These are phyloP conservation scores for Menidia menidia DNA, from an alignment of 2,797 vertebrate species.

Conservation along the genomic window DNA sequence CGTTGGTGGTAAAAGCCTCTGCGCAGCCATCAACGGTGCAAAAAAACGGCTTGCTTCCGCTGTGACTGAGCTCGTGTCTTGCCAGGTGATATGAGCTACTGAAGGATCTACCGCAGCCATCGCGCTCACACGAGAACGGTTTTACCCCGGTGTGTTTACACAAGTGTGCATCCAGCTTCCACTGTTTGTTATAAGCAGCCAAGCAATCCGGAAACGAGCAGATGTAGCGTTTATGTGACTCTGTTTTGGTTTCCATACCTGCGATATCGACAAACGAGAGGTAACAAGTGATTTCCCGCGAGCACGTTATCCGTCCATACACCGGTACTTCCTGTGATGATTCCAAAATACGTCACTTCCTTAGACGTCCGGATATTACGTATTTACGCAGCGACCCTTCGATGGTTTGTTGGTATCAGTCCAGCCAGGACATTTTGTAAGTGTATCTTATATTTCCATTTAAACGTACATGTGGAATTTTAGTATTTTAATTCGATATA, in stretches of 20 bases:
- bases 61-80: constrained; percentile 88
- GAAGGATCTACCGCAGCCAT: constrained; percentile 88
- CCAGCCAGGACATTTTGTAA: constrained; percentile 19
- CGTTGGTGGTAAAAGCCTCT: constrained; percentile 86
- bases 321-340: constrained; percentile 35
- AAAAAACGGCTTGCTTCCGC: constrained; percentile 82
- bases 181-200: constrained; percentile 87
- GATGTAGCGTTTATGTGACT: constrained; percentile 77
- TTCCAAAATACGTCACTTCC: constrained; percentile 19
- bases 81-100: constrained; percentile 84
- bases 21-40: constrained; percentile 71
- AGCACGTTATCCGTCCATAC: constrained; percentile 11
- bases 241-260: constrained; percentile 43
- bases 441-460: background rate
- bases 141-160: constrained; percentile 91
- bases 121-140: constrained; percentile 81
- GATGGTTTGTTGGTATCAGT: background rate
- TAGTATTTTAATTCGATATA: accelerated
- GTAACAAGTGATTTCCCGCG: accelerated
- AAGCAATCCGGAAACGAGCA: constrained; percentile 88
- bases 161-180: constrained; percentile 90
- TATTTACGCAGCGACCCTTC: background rate
- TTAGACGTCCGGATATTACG: background rate
- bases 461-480: accelerated
- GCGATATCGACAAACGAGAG: accelerated